Evolutionary conservation across 1,140 invertebrate genomes (phyloP).

Genomic region (Prorops nasuta): DNA sequence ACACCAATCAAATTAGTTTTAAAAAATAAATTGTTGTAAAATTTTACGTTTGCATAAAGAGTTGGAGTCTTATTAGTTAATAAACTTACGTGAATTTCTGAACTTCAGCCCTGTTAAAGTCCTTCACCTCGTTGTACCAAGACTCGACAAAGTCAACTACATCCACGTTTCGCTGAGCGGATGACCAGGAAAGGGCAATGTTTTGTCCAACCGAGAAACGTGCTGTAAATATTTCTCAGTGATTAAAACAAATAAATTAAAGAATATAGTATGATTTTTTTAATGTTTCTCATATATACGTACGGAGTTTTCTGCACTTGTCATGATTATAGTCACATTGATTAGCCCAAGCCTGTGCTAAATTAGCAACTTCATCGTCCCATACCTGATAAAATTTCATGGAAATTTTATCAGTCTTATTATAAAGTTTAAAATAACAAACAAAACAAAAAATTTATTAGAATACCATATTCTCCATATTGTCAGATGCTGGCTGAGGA

Average conservation of each 20-base stretch:
- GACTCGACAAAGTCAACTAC: constrained; percentile 5
- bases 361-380: constrained; percentile 59
- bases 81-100: background rate
- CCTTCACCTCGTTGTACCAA: constrained; percentile 29
- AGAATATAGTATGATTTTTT: too few relatives aligned
- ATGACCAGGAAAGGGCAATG: constrained; percentile 9
- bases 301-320: constrained; percentile 52
- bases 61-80: too few relatives aligned
- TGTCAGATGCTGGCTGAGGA: constrained; percentile 56
- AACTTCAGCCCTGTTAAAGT: background rate
- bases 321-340: constrained; percentile 61
- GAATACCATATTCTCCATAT: constrained; percentile 56
- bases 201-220: constrained; percentile 28
- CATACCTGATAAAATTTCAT: constrained; percentile 52
- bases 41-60: too few relatives aligned
- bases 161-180: background rate
- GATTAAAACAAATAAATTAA: too few relatives aligned
- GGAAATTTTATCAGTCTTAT: too few relatives aligned
- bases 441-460: too few relatives aligned
- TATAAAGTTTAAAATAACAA: too few relatives aligned
- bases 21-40: too few relatives aligned
- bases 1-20: too few relatives aligned
- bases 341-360: constrained; percentile 61
- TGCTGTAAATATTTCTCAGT: too few relatives aligned
- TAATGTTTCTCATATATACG: too few relatives aligned